Evolutionary conservation across 2,113 vertebrate species (phyloP), one percentile per base, ranked within the genome.

Genomic region (Tautogolabrus adspersus): DNA sequence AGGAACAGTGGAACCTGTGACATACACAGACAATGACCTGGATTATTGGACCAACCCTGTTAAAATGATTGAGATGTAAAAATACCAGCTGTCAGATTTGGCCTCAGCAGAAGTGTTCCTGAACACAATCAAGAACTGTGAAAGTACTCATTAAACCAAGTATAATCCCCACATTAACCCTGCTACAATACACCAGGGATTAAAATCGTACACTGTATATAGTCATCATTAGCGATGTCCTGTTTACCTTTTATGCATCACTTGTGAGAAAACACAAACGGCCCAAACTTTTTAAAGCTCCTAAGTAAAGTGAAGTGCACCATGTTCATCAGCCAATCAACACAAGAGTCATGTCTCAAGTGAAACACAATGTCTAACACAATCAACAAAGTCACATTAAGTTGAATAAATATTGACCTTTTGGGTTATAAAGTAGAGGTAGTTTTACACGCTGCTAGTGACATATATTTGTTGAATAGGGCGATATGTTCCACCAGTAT

Each of bases 171-270:
- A 69, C 77, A 87, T 88, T 80, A 90, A 82, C 69, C 69, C 66
- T 8, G 54, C 55, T 54, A 85, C 75, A 77, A 75, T 77, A 73
- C 80, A 0, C 56, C 69, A 10, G 87, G 81, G 78, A 75, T 37
- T 81, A 26, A 67, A 64, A 66, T 64, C 47, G 63, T 51, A 66
- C 71, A 76, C 66, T 80, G 72, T 78, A 75, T 78, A 75, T 66
- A 71, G 60, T 65, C 22, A 72, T 59, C 61, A 79, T 71, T 80
- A 87, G 68, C 75, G 30, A 23, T 34, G 81, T 73, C 78, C 73
- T 71, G 72, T 86, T 87, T 82, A 82, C 79, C 82, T 87, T 83
- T 77, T 58, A 84, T 61, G 78, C 82, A 77, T 42, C 59, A 57
- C 46, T 73, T 16, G 1, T 30, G 18, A 6, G 5, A 19, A 19